These are phyloP conservation scores for Xenentodon cancila DNA, from an alignment of 2,797 vertebrate genomes.

Conservation along the genomic window DNA sequence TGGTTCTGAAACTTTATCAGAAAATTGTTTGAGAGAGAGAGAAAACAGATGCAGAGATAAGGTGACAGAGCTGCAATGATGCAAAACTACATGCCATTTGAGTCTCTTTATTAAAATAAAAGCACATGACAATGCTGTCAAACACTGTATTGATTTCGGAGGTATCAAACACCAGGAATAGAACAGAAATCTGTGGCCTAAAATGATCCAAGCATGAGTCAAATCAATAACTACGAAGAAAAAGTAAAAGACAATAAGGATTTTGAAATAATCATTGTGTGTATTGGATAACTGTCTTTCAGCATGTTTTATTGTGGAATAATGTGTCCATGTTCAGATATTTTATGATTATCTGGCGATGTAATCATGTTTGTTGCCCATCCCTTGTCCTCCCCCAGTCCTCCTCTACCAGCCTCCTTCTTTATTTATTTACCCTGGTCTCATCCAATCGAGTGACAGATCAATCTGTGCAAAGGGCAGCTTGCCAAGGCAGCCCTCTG, in stretches of 20 bases:
- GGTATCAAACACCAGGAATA: conserved; percentile 42
- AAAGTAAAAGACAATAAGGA: conserved; percentile 62
- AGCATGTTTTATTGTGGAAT: conserved; percentile 23
- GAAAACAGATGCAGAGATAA: neutral
- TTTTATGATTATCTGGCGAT: conserved; percentile 51
- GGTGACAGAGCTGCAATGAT: conserved; percentile 1
- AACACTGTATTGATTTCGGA: conserved; percentile 64
- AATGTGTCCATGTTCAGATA: conserved; percentile 9
- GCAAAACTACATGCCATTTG: neutral
- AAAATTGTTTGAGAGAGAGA: neutral
- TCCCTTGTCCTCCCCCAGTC: conserved; percentile 55
- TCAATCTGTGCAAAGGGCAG: conserved; percentile 82
- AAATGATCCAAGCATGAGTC: conserved; percentile 48
- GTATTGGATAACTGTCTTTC: conserved; percentile 28
- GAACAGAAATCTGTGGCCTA: conserved; percentile 41
- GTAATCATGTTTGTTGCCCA: conserved; percentile 65
- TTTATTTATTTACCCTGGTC: conserved; percentile 84
- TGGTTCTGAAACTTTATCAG: conserved; percentile 1
- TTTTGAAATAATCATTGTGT: conserved; percentile 29
- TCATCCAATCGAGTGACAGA: conserved; percentile 79
- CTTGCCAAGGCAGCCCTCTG: conserved; percentile 80
- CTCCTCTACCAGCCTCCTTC: conserved; percentile 49
- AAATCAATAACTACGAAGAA: conserved; percentile 67
- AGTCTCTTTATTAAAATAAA: conserved; percentile 39
- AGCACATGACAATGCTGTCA: conserved; percentile 53